phyloP scores from a whole-genome alignment of 2,113 vertebrate genomes.

The Pomatostomus ruficeps region DNA sequence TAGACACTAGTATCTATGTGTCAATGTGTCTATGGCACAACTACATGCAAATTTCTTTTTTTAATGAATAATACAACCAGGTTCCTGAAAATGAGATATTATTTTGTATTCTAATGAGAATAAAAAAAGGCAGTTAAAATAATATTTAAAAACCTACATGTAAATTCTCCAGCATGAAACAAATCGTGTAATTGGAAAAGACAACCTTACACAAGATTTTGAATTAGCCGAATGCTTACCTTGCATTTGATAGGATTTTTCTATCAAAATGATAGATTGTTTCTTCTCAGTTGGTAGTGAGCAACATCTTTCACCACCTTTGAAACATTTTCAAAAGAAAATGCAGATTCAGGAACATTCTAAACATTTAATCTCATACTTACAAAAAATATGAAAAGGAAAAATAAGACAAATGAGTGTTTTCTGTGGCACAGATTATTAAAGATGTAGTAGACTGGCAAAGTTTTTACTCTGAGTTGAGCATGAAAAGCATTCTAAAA shows the following conservation, averaged over 20 bases:
- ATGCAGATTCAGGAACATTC: background rate
- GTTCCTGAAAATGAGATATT: background rate
- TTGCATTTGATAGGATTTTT: background rate
- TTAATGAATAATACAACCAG: background rate
- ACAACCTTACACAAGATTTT: background rate
- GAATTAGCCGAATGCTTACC: rapidly evolving
- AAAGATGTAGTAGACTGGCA: background rate
- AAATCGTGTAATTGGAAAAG: background rate
- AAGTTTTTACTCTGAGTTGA: background rate
- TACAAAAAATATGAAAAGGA: background rate
- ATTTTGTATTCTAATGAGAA: background rate
- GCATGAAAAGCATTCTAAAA: background rate
- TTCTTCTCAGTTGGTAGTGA: background rate
- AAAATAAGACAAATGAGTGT: background rate
- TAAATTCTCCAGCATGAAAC: background rate
- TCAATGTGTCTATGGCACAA: background rate
- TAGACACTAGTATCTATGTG: background rate
- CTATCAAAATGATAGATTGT: background rate
- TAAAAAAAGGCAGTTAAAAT: background rate
- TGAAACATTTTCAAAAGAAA: background rate
- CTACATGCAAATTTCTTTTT: background rate
- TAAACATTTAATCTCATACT: background rate
- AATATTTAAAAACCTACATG: background rate
- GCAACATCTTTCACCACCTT: background rate
- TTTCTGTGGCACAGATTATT: background rate